Base-by-base conservation (phyloP, 2,797 vertebrate species). In the Ceryle rudis region DNA sequence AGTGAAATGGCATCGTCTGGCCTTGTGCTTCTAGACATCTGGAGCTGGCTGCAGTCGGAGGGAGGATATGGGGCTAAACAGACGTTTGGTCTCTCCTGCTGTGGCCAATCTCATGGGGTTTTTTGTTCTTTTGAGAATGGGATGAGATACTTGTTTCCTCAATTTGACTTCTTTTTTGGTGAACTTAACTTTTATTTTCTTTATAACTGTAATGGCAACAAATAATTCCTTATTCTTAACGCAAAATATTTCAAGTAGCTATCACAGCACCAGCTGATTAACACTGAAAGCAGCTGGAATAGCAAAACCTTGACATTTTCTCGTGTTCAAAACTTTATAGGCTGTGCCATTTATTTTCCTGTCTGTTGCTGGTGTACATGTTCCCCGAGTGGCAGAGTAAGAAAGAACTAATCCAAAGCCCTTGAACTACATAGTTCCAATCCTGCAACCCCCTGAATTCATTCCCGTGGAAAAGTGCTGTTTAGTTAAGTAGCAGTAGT, bases 51-150 rank as follows among this genome's bases (percentile, higher is more conserved):
- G 73, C 51, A 75, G 69, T 78, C 52, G 37, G 87, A 61, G 74
- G 11, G 39, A 69, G 65, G 88, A 33, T 66, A 14, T 13, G 25
- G 55, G 46, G 5, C 93, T 75, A 42, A 84, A 28, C 39, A 86
- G 91, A 31, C 44, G 7, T 64, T 78, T 82, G 90, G 75, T 77
- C 80, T 90, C 0, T 4, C 73, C 83, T 42, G 66, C 77, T 67
- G 21, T 81, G 46, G 85, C 37, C 46, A 61, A 2, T 81, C 86
- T 93, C 85, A 20, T 55, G 90, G 54, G 61, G 1, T 66, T 91
- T 91, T 91, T 73, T 82, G 79, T 91, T 94, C 82, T 88, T 86
- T 86, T 72, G 54, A 75, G 60, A 69, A 86, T 54, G 70, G 71
- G 64, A 72, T 78, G 82, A 89, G 60, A 44, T 93, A 29, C 28